Evolutionary conservation across 2,888 invertebrate species (phyloP).

Genomic region (Belgica antarctica): DNA sequence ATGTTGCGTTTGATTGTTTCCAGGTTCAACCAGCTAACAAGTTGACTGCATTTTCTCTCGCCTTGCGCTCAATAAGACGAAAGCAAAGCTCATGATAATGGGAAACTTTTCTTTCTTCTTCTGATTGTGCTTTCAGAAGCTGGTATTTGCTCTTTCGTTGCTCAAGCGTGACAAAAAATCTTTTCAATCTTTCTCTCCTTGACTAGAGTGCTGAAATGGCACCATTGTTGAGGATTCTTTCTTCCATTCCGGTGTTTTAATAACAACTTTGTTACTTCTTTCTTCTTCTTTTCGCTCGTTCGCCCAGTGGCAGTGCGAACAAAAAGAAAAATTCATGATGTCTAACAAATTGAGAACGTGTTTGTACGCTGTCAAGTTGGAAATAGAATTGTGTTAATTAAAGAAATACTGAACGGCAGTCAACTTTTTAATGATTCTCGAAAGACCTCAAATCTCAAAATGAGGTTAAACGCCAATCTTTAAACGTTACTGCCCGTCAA

Average conservation of each 20-base stretch:
- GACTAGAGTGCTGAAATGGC: neutral
- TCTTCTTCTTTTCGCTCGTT: neutral
- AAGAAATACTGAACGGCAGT: too few species aligned
- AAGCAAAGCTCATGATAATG: conserved; percentile 39
- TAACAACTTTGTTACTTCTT: neutral
- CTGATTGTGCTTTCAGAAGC: conserved; percentile 6
- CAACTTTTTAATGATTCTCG: too few species aligned
- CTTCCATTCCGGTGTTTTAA: conserved; percentile 30
- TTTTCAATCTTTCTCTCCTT: conserved; percentile 36
- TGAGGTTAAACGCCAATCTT: too few species aligned
- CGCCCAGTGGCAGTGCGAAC: neutral
- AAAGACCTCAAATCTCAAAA: neutral
- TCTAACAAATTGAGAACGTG: neutral
- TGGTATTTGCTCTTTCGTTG: conserved; percentile 27
- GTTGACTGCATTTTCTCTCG: conserved; percentile 25
- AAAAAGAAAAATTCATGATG: conserved; percentile 3
- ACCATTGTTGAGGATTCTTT: conserved; percentile 22
- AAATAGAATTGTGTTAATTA: too few species aligned
- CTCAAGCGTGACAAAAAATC: conserved; percentile 38
- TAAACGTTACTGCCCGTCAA: too few species aligned
- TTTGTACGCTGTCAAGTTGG: neutral
- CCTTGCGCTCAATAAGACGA: conserved; percentile 21
- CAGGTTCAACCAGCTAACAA: conserved; percentile 35
- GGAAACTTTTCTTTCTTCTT: conserved; percentile 41
- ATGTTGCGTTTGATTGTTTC: conserved; percentile 43